Conservation (phyloP, 2,888 invertebrate species). For the Nomada ferruginata region DNA sequence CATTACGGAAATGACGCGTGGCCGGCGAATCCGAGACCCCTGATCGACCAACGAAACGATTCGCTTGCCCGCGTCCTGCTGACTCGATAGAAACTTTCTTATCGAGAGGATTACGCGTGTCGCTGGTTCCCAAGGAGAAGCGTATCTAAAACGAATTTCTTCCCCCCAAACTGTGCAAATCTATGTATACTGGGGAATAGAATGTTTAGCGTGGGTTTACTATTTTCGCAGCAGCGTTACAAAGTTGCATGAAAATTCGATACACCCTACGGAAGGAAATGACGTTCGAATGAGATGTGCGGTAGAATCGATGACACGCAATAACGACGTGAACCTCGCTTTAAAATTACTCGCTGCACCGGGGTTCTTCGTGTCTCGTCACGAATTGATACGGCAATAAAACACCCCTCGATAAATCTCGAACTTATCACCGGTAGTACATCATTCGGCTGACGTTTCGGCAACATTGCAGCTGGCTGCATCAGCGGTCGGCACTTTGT, state of each 20-base stretch:
- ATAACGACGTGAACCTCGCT: background rate
- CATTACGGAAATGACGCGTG: constrained; percentile 56
- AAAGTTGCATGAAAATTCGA: constrained; percentile 10
- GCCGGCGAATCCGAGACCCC: constrained; percentile 2
- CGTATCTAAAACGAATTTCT: background rate
- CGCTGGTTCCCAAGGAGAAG: background rate
- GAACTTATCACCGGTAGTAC: background rate
- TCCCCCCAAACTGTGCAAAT: background rate
- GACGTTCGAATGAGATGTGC: constrained; percentile 3
- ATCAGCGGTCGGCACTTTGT: background rate
- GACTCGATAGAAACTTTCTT: constrained; percentile 12
- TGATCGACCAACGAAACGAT: constrained; percentile 14
- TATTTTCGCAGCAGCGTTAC: background rate
- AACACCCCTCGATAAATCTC: background rate
- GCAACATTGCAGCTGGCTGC: background rate
- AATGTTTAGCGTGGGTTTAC: background rate
- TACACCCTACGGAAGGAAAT: constrained; percentile 1
- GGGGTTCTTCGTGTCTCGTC: background rate
- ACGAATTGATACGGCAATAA: background rate
- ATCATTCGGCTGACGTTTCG: constrained; percentile 8
- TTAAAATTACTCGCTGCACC: background rate
- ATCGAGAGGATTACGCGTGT: constrained; percentile 22
- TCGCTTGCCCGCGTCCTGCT: constrained; percentile 10
- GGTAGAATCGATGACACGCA: background rate
- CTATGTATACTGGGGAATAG: background rate